A percentile compares a stretch with the other conserved stretches of the same genome.
These are phyloP conservation scores for Peromyscus attwateri DNA, from an alignment of 2,797 vertebrate species.

Conservation along the genomic window DNA sequence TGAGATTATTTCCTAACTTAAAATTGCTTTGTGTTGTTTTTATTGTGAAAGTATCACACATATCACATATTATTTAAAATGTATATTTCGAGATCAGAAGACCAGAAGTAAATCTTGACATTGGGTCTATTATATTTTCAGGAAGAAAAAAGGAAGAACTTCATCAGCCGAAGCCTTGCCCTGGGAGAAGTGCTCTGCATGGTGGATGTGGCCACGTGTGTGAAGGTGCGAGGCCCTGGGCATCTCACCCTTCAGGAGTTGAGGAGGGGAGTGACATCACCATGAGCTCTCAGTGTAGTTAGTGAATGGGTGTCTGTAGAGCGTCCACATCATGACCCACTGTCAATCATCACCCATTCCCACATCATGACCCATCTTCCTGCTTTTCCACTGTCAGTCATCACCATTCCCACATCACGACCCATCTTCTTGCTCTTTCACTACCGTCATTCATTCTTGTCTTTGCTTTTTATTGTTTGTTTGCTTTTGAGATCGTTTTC, in stretches of 20 bases:
- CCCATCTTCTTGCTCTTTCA: no score
- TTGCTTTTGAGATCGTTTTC: neutral
- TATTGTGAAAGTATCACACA: neutral
- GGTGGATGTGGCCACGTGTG: constrained; percentile 84
- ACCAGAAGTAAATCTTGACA: constrained; percentile 38
- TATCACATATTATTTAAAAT: neutral
- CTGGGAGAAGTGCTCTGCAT: constrained; percentile 86
- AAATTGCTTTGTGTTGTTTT: neutral
- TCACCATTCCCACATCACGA: no score
- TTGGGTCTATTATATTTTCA: constrained; percentile 73
- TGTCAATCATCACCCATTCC: no score
- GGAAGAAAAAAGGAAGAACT: constrained; percentile 85
- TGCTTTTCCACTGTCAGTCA: no score
- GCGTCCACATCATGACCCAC: neutral
- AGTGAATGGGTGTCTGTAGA: neutral
- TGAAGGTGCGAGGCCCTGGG: constrained; percentile 83
- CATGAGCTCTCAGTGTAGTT: accelerated
- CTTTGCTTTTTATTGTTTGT: neutral
- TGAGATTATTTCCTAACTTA: constrained; percentile 25
- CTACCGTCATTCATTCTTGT: neutral
- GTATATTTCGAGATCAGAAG: neutral
- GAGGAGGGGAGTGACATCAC: neutral
- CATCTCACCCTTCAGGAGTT: accelerated
- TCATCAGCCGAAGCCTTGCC: constrained; percentile 79
- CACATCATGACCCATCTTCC: no score